Conservation (phyloP, 1,140 invertebrate genomes). For the Cherax quadricarinatus region DNA sequence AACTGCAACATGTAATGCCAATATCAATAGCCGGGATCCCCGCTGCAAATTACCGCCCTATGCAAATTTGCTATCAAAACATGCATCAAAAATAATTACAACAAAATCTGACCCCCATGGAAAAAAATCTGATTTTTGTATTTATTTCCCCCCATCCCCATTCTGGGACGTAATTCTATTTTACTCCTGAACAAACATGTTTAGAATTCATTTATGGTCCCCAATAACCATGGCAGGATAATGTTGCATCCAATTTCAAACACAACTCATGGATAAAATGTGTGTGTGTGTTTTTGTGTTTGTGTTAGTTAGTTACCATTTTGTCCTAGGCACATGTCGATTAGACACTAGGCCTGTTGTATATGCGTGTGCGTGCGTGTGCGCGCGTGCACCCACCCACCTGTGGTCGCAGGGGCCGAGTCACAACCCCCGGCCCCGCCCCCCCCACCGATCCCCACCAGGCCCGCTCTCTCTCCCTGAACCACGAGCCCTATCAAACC, state of each 20-base stretch:
- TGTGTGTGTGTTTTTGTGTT: no score
- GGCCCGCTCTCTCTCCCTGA: no score
- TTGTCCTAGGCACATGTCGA: no score
- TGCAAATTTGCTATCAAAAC: not conserved
- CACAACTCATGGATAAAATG: no score
- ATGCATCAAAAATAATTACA: conserved; percentile 10
- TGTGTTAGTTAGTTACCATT: no score
- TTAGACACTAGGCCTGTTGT: no score
- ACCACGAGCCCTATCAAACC: no score
- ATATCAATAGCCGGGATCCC: not conserved
- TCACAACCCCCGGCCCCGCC: no score
- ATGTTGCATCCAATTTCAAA: not conserved
- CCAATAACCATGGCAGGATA: not conserved
- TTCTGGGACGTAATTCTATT: not conserved
- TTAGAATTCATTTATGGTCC: conserved; percentile 3
- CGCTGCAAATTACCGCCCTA: not conserved
- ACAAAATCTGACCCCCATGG: not conserved
- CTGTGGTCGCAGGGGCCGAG: no score
- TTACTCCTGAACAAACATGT: conserved; percentile 8
- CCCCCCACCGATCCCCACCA: no score
- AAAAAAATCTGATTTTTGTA: not conserved
- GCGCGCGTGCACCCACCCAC: no score
- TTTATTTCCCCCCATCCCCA: not conserved
- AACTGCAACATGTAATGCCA: not conserved
- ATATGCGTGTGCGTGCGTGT: no score